Base-by-base conservation (phyloP, 2,797 vertebrate genomes). In the Halcyon chelicuti region DNA sequence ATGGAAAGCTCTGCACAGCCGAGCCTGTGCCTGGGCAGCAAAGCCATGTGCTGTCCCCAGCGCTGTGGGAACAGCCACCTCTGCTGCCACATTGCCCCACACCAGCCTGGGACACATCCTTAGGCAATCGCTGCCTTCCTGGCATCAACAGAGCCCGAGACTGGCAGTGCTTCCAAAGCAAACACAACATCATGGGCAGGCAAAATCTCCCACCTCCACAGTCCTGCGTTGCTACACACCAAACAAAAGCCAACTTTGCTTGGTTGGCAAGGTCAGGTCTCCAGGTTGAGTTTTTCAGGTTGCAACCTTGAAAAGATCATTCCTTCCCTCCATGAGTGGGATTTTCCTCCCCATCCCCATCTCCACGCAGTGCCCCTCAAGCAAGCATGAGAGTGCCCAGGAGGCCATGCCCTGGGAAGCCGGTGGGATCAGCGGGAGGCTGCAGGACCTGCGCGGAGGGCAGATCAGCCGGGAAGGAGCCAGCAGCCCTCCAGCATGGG, bases 371-470 rank as follows among this genome's bases (percentile, higher is more conserved):
- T 3, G 4, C n/a, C 9, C 5, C 28, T 5, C 20, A 4, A 29
- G 29, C 12, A 3, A 60, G 28, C 57, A 4, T 0, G 1, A 14
- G 51, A 18, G 20, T 12, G 14, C 33, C 4, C 1, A 13, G 42
- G 12, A 29, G 17, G 25, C 68, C 16, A 1, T 82, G 75, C 4
- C 66, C 51, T 10, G 46, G 60, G 65, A 5, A 12, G 2, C 44
- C 4, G 18, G 5, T 6, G 49, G 74, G 54, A 55, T 33, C 26
- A n/a, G 49, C 8, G 2, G 54, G 81, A 46, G 11, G 51, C 26
- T 39, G 62, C 40, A 22, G 76, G 62, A 18, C 29, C 62, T 7
- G 0, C 0, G 2, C 6, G 4, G 66, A 62, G 37, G 8, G 52
- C 66, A 37, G 75, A 9, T 11, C 33, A 15, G 73, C 31, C 0